These are phyloP conservation scores for Xyliphius kryptos DNA, from an alignment of 2,113 vertebrate genomes.

Conservation along the genomic window DNA sequence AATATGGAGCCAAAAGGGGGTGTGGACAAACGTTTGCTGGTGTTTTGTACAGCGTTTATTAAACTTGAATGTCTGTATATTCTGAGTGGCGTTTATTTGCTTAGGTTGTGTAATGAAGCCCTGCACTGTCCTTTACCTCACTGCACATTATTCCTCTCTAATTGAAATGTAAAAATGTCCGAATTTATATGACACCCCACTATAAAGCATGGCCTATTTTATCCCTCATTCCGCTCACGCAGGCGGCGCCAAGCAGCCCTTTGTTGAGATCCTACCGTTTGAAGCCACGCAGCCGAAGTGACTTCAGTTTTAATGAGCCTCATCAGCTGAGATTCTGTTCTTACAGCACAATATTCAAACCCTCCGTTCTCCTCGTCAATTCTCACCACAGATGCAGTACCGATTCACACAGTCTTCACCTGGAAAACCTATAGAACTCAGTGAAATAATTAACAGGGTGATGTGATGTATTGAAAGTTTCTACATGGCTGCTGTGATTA, in stretches of 20 bases:
- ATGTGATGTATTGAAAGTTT: not conserved
- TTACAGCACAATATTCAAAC: not conserved
- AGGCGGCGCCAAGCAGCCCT: not conserved
- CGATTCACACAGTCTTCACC: constrained; percentile 16
- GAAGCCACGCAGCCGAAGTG: constrained; percentile 8
- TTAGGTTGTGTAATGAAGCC: not conserved
- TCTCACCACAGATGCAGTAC: constrained; percentile 1
- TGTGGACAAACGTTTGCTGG: no score
- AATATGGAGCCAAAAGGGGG: not conserved
- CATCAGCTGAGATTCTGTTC: constrained; percentile 13
- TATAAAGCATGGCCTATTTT: constrained; percentile 10
- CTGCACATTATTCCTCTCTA: constrained; percentile 5
- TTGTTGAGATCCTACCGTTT: constrained; percentile 17
- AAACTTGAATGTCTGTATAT: not conserved
- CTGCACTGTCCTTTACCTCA: constrained; percentile 7
- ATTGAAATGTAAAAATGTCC: constrained; percentile 24
- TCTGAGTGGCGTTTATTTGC: not conserved
- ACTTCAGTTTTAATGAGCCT: constrained; percentile 34
- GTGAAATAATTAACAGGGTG: not conserved
- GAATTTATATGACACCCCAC: not conserved
- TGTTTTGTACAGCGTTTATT: not conserved
- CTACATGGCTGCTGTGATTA: no score
- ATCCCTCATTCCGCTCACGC: not conserved
- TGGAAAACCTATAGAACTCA: constrained; percentile 2
- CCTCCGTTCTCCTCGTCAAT: constrained; percentile 4